These are phyloP conservation scores for Remorina albescens DNA, from an alignment of 2,797 vertebrate genomes.

Conservation along the genomic window DNA sequence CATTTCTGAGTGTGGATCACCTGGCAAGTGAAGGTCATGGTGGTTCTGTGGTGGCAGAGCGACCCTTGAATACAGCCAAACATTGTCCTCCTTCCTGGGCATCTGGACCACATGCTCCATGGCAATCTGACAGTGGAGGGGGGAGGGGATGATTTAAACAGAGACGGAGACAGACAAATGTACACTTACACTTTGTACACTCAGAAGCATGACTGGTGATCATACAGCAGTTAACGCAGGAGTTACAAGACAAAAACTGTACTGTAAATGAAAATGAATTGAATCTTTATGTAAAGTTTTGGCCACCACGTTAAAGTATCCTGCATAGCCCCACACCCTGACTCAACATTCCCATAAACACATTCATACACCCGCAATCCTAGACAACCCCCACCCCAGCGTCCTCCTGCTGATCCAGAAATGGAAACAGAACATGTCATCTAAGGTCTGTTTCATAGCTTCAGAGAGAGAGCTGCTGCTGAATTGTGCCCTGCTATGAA, in stretches of 20 bases:
- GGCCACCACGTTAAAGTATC: neutral
- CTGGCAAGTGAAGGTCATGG: neutral
- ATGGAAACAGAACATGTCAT: constrained; percentile 13
- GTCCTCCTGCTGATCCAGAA: constrained; percentile 2
- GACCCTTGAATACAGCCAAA: constrained; percentile 77
- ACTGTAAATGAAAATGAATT: no score
- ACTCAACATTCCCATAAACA: constrained; percentile 12
- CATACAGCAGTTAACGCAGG: neutral
- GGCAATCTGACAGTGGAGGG: constrained; percentile 78
- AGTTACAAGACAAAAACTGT: neutral
- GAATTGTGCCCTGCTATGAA: neutral
- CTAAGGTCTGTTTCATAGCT: constrained; percentile 9
- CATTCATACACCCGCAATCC: neutral
- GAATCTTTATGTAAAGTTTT: neutral
- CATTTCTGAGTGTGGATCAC: constrained; percentile 26
- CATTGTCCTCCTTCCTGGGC: constrained; percentile 79
- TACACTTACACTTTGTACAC: neutral
- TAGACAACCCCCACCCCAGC: neutral
- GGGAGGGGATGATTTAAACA: neutral
- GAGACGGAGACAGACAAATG: neutral
- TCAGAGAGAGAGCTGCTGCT: neutral
- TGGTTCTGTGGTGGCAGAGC: constrained; percentile 23
- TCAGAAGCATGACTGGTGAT: neutral
- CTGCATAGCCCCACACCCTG: neutral
- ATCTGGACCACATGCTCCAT: constrained; percentile 82